Base-by-base conservation (phyloP, 2,888 invertebrate genomes). In the Drosophila algonquin region DNA sequence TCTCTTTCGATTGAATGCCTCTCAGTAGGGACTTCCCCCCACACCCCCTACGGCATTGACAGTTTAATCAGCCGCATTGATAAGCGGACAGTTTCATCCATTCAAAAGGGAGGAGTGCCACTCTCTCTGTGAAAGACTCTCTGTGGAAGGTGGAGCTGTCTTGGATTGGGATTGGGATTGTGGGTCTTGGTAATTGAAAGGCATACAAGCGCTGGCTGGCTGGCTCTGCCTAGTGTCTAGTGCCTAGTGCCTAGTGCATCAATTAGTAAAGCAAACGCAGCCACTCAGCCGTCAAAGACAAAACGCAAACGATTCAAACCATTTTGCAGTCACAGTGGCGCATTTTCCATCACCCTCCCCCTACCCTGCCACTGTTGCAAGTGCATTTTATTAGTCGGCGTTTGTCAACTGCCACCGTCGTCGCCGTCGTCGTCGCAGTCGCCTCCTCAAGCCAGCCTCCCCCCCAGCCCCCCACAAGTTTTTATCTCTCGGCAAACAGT, bases 261-360 rank as follows among this genome's bases (percentile, higher is more conserved):
- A 86, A 86, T 86, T 86, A 86, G 85, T 79, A 71, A 77, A 80
- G 82, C 76, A 87, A 86, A 86, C 85, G 81, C 73, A 81, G 63
- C 59, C 84, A 81, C 63, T 81, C 77, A 79, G 74, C 70, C 75
- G 79, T 68, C 72, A 83, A 77, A 73, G 79, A 74, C 70, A 74
- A 73, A 80, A 73, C 9, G 77, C 84, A 84, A 81, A 73, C 78
- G 67, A 57, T 56, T 70, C 50, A 35, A 62, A 53, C 52, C 50
- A 55, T 35, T 35, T 35, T 35, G 35, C 35, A 35, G 35, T 35
- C 12, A 4, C 35, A 35, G 35, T 10, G 35, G 35, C 32, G 1
- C 32, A 32, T 3, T 9, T 44, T 21, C 21, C 21, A 1, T 2
- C 21, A 21, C 40, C 18, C 47, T 27, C n/a, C n/a, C 24, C 46